Evolutionary conservation across 1,140 invertebrate genomes (phyloP).

Genomic region (Tetramorium simillimum): DNA sequence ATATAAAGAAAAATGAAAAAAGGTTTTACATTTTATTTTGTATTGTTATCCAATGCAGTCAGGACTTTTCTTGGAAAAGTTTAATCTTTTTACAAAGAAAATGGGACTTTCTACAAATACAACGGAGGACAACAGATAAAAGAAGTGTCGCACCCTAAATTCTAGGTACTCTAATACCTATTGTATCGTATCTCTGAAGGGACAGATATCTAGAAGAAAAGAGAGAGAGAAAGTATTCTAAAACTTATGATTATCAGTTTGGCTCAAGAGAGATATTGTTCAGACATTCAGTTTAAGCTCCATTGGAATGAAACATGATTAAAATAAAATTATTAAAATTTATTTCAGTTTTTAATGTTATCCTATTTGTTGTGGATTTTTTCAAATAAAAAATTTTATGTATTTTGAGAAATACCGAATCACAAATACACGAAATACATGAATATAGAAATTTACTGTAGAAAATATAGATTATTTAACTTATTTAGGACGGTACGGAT

Average conservation of each 20-base stretch:
- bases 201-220: background rate
- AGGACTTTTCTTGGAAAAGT: background rate
- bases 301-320: background rate
- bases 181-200: background rate
- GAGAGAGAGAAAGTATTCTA: background rate
- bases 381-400: background rate
- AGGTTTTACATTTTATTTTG: background rate
- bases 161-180: background rate
- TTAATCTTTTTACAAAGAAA: background rate
- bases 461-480: slow-evolving; percentile 5
- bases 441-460: background rate
- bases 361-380: background rate
- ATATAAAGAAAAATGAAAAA: background rate
- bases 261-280: background rate
- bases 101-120: too few relatives aligned
- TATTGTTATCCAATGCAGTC: background rate
- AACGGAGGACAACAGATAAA: background rate
- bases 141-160: background rate
- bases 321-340: background rate
- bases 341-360: background rate
- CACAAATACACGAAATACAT: background rate
- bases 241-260: background rate
- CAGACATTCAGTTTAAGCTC: background rate
- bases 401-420: background rate
- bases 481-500: background rate